Conservation (phyloP, 2,113 vertebrate species). For the Zingel zingel region DNA sequence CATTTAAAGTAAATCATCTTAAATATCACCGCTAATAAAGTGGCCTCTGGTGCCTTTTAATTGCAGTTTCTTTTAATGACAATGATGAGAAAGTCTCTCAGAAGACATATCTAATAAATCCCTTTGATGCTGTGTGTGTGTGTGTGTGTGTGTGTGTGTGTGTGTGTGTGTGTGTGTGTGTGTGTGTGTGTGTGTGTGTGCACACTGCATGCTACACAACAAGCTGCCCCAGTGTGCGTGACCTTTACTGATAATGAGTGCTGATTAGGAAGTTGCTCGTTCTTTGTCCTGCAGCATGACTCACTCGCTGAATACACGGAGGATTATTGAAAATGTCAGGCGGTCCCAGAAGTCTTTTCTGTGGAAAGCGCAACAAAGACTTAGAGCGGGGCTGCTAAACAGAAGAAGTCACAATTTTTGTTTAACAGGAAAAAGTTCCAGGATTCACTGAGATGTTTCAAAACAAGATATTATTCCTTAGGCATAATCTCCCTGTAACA, state of each 20-base stretch:
- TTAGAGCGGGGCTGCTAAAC: not conserved
- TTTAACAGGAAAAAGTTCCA: no score
- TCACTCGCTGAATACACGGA: constrained; percentile 22
- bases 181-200: no score
- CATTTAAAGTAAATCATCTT: constrained; percentile 11
- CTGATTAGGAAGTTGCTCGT: constrained; percentile 20
- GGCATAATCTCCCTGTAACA: no score
- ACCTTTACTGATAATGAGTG: constrained; percentile 77
- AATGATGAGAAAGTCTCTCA: constrained; percentile 51
- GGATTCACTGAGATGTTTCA: no score
- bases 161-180: no score
- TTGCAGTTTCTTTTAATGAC: not conserved
- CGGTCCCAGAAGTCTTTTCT: constrained; percentile 24
- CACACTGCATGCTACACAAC: constrained; percentile 33
- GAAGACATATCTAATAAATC: constrained; percentile 61
- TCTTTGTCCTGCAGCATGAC: constrained; percentile 17
- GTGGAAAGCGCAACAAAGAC: not conserved
- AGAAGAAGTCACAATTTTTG: not conserved
- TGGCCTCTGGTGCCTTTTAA: not conserved
- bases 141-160: no score
- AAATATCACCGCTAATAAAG: constrained; percentile 6
- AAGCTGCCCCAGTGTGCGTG: constrained; percentile 51
- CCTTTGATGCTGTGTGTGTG: constrained; percentile 48
- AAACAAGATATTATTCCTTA: no score
- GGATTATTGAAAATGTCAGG: constrained; percentile 57